Evolutionary conservation across 2,888 invertebrate species (phyloP).

Genomic region (Sinodicranocentrus sp.): DNA sequence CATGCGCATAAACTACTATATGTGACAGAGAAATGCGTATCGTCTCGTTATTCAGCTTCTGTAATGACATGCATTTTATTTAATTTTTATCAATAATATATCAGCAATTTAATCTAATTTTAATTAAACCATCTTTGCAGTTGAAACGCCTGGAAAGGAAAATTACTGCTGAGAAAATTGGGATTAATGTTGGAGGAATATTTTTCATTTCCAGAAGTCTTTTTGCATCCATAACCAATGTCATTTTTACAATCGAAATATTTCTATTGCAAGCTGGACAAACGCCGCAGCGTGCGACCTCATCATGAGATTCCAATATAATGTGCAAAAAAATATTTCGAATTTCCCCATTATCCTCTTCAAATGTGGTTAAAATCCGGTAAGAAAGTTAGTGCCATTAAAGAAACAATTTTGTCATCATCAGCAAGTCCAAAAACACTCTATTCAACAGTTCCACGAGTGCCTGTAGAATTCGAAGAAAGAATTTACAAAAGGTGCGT

Average conservation of each 20-base stretch:
- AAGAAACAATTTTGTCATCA: no score
- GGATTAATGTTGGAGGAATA: conserved; percentile 49
- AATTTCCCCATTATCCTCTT: not conserved
- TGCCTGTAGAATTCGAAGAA: not conserved
- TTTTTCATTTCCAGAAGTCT: conserved; percentile 52
- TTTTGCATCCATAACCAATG: conserved; percentile 45
- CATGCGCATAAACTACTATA: conserved; percentile 42
- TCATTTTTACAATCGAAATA: conserved; percentile 58
- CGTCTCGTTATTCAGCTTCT: conserved; percentile 44
- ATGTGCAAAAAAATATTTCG: not conserved
- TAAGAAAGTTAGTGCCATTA: no score
- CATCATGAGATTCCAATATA: no score
- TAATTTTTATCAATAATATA: no score
- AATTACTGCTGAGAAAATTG: conserved; percentile 39
- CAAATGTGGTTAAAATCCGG: not conserved
- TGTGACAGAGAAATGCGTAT: conserved; percentile 39
- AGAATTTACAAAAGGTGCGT: not conserved
- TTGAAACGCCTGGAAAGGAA: conserved; percentile 48
- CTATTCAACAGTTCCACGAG: not conserved
- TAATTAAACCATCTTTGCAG: not conserved
- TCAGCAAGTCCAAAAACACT: not conserved
- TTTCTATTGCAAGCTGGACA: conserved; percentile 53
- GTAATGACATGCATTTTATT: no score
- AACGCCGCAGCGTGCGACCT: no score
- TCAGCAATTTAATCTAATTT: no score